A percentile compares a stretch with the other conserved stretches of the same genome.
Conservation (phyloP, 2,797 vertebrate genomes). For the Ispidina picta region DNA sequence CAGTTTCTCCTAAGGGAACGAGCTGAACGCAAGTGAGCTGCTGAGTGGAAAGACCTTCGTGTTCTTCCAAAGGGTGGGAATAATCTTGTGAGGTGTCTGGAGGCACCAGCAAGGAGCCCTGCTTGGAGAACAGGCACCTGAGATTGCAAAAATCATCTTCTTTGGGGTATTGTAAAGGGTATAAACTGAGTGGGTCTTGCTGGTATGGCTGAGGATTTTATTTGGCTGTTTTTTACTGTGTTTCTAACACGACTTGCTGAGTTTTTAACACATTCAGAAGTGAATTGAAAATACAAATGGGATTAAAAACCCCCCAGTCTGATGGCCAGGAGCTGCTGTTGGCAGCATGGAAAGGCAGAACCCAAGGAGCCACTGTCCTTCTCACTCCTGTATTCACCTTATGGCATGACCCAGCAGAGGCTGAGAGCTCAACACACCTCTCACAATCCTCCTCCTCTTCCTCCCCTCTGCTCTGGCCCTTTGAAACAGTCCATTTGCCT, state of each 20-base stretch:
- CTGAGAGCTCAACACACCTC: neutral
- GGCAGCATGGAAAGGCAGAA: neutral
- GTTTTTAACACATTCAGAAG: neutral
- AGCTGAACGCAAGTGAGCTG: accelerated
- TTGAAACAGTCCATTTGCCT: neutral
- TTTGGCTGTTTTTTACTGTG: no score
- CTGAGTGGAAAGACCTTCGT: neutral
- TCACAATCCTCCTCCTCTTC: neutral
- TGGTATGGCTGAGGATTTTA: neutral
- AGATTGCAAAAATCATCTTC: neutral
- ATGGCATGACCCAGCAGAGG: neutral
- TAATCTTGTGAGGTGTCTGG: neutral
- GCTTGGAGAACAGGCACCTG: neutral
- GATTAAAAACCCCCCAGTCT: neutral
- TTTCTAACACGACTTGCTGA: neutral
- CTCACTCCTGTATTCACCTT: neutral
- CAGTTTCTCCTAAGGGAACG: neutral
- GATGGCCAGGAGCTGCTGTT: neutral
- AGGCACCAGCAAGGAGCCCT: neutral
- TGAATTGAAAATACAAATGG: neutral
- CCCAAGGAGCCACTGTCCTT: neutral
- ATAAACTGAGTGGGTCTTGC: neutral
- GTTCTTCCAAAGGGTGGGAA: neutral
- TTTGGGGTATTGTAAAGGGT: neutral
- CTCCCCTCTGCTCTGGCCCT: neutral